Evolutionary conservation across 2,888 invertebrate genomes (phyloP), one percentile per base, ranked within the genome.

Genomic region (Hyalella azteca): DNA sequence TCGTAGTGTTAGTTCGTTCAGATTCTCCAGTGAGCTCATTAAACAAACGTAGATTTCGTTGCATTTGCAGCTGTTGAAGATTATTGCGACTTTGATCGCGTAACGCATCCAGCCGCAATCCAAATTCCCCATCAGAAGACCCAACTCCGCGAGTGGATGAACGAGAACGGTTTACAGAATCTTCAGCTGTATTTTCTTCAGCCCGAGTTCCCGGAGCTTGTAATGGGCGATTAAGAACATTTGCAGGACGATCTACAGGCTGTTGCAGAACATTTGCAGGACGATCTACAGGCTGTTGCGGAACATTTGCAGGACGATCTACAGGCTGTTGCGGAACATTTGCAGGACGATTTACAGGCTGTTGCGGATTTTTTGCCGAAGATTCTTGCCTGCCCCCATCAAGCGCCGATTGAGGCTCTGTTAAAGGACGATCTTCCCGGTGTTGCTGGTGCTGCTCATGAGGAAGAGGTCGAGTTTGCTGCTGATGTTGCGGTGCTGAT

Each of bases 361-460:
- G 54, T 26, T 26, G 13, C 13, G 26, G 54, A n/a, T 9, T 29
- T 26, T 7, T 29, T 26, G 54, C 11, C 26, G 22, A 29, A 54
- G n/a, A n/a, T n/a, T n/a, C n/a, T n/a, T n/a, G n/a, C n/a, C n/a
- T n/a, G n/a, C n/a, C n/a, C n/a, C n/a, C n/a, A n/a, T n/a, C n/a
- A n/a, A n/a, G n/a, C n/a, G n/a, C n/a, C n/a, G n/a, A n/a, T n/a
- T n/a, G n/a, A n/a, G n/a, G n/a, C n/a, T n/a, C n/a, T n/a, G n/a
- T 29, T 22, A 22, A 50, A 26, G 39, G 13, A 15, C 41, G 32
- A 29, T 79, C 75, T 15, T 39, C 45, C 39, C 49, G 54, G n/a
- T 78, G 73, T 29, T 78, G 81, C 5, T 73, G 81, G 9, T 73
- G 73, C 0, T 40, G 78, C 32, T 54, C 40, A 36, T 76, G 48